Percentiles rank a stretch among this genome's conserved stretches.
These are phyloP conservation scores for Formica exsecta DNA, from an alignment of 1,140 invertebrate species.

Conservation along the genomic window DNA sequence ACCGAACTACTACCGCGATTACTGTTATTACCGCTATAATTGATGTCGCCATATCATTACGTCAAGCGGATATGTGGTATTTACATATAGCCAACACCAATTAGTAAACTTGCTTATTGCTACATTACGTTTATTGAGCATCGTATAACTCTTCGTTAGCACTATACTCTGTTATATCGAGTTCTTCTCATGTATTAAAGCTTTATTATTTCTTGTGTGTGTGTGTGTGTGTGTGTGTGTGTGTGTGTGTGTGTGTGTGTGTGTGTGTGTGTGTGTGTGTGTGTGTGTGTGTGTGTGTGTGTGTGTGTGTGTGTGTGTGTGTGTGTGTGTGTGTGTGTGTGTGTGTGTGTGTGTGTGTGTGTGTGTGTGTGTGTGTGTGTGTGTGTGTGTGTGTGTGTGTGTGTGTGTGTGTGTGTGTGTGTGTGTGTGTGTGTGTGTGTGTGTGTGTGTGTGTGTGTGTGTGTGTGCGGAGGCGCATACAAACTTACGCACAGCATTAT, in stretches of 20 bases:
- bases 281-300: no score
- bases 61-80: neutral
- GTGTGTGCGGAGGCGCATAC: neutral
- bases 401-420: no score
- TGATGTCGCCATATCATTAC: constrained; percentile 28
- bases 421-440: no score
- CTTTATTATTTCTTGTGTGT: constrained; percentile 17
- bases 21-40: constrained; percentile 32
- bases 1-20: neutral
- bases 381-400: no score
- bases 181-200: neutral
- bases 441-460: no score
- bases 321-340: no score
- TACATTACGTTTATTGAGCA: neutral
- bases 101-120: constrained; percentile 29
- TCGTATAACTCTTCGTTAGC: constrained; percentile 21
- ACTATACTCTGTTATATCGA: neutral
- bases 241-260: no score
- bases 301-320: no score
- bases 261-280: no score
- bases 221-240: no score
- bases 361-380: no score
- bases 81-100: constrained; percentile 19
- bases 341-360: no score
- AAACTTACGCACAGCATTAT: constrained; percentile 56